phyloP scores from a whole-genome alignment of 2,113 vertebrate genomes.

The Pseudopipra pipra region DNA sequence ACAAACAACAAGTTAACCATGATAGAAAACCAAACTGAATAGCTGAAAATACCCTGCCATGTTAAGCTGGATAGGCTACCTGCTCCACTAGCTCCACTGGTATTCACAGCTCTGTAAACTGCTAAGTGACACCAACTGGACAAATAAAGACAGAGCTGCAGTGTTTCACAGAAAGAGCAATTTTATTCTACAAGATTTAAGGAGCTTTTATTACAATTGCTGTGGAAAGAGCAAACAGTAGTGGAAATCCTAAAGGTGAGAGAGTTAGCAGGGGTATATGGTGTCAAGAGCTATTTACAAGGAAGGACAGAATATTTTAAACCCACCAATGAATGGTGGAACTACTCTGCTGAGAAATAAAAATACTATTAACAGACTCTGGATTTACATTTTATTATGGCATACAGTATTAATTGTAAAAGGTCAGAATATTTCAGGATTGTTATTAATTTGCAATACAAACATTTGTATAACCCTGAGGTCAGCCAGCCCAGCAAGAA shows the following conservation, averaged over 20 bases:
- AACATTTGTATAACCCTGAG: not conserved
- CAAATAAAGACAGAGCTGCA: not conserved
- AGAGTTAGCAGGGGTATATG: not conserved
- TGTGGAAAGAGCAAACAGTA: not conserved
- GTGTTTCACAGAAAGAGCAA: not conserved
- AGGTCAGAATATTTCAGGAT: not conserved
- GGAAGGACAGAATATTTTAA: not conserved
- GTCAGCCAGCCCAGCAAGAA: not conserved
- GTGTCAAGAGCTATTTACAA: not conserved
- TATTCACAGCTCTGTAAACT: not conserved
- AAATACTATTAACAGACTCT: not conserved
- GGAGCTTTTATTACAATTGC: not conserved
- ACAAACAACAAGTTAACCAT: not conserved
- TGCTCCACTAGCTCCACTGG: not conserved
- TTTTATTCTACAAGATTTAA: not conserved
- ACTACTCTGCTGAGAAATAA: not conserved
- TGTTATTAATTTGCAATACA: not conserved
- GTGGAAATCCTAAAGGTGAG: not conserved
- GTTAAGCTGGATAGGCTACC: not conserved
- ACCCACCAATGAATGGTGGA: not conserved
- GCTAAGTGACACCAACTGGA: not conserved
- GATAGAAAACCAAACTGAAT: not conserved
- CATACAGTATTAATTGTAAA: not conserved
- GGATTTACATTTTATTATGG: not conserved
- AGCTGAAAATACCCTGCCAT: not conserved